Percentiles rank a stretch among this genome's conserved stretches.
Conservation (phyloP, 1,140 invertebrate species). For the Musca vetustissima region DNA sequence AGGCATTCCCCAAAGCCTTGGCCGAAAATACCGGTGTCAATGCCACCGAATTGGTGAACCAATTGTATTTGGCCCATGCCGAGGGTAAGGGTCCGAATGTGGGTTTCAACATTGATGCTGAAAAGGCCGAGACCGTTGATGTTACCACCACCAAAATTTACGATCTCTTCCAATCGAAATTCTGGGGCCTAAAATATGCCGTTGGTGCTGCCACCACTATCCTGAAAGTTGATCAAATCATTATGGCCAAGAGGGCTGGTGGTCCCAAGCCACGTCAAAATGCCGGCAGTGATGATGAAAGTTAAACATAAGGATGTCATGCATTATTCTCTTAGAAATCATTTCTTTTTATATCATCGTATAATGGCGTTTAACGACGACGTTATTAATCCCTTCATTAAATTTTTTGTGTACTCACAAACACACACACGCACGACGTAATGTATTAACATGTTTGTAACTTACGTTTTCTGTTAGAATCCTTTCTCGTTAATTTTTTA, state of each 20-base stretch:
- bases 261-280: constrained; percentile 78
- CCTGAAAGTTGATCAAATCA: constrained; percentile 97
- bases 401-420: neutral
- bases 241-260: constrained; percentile 96
- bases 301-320: constrained; percentile 36
- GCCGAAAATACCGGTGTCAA: constrained; percentile 93
- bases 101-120: constrained; percentile 88
- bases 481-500: constrained; percentile 1
- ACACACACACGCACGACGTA: neutral
- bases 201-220: constrained; percentile 90
- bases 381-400: neutral
- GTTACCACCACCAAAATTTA: constrained; percentile 73
- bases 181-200: constrained; percentile 95
- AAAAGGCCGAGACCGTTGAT: constrained; percentile 70
- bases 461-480: neutral
- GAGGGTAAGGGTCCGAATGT: constrained; percentile 73
- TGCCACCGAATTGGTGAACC: constrained; percentile 85
- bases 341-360: neutral
- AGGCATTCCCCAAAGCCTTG: constrained; percentile 87
- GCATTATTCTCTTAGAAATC: neutral
- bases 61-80: constrained; percentile 89
- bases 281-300: constrained; percentile 54
- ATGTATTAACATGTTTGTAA: neutral
- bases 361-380: neutral
- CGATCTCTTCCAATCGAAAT: constrained; percentile 86